Evolutionary conservation across 1,140 invertebrate species (phyloP).

Genomic region (Thaumetopoea pityocampa): DNA sequence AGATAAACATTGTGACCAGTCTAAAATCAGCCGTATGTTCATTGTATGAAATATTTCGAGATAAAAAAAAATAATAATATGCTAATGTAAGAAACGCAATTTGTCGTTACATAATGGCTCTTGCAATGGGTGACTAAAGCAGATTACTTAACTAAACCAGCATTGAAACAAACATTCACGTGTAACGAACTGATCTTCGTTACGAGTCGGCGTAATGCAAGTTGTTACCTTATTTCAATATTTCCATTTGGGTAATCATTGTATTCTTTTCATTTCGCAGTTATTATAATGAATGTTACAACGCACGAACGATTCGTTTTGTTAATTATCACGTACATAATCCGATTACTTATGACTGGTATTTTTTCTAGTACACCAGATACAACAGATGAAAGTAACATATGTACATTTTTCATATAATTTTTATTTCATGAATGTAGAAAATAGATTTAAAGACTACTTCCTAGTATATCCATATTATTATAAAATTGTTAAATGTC

Average conservation of each 20-base stretch:
- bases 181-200: conserved; percentile 1
- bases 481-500: too few species aligned
- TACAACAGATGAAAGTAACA: too few species aligned
- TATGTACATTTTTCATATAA: too few species aligned
- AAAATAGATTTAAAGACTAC: too few species aligned
- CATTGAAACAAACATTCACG: conserved; percentile 1
- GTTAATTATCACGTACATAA: too few species aligned
- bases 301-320: too few species aligned
- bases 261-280: background rate
- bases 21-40: conserved; percentile 1
- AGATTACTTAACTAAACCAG: background rate
- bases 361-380: too few species aligned
- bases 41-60: background rate
- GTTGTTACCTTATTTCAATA: conserved; percentile 1
- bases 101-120: conserved; percentile 1
- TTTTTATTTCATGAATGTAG: too few species aligned
- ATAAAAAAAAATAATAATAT: conserved; percentile 1
- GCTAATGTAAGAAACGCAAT: background rate
- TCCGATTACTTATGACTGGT: too few species aligned
- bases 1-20: background rate
- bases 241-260: background rate
- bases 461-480: too few species aligned
- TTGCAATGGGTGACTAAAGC: conserved; percentile 1
- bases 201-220: conserved; percentile 8
- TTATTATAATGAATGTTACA: background rate